phyloP scores from a whole-genome alignment of 1,140 invertebrate species.

The Pseudachorutes palmiensis region DNA sequence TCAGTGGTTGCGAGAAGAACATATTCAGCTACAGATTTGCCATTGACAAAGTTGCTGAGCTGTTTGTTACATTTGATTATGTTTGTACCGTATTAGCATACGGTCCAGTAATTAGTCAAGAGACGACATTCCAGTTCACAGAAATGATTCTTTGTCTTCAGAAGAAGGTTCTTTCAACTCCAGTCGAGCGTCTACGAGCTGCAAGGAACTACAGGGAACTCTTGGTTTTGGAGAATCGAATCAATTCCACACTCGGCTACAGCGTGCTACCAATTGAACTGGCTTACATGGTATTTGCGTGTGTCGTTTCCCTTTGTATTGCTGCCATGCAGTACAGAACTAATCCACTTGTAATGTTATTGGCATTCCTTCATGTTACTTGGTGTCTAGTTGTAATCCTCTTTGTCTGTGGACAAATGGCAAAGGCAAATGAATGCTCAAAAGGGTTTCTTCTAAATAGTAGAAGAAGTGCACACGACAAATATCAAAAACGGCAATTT shows the following conservation, averaged over 20 bases:
- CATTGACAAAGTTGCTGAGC: not conserved
- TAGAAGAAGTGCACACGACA: not conserved
- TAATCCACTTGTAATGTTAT: not conserved
- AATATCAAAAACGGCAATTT: not conserved
- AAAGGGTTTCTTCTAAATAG: too few relatives aligned
- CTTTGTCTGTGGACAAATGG: not conserved
- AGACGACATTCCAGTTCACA: not conserved
- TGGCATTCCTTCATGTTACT: not conserved
- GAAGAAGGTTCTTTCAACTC: not conserved
- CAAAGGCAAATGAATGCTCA: not conserved
- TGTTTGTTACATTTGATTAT: not conserved
- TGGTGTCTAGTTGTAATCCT: not conserved
- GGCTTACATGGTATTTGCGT: not conserved
- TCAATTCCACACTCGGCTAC: not conserved
- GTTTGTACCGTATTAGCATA: not conserved
- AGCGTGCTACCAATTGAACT: not conserved
- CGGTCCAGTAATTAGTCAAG: not conserved
- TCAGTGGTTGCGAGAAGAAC: not conserved
- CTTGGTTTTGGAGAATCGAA: not conserved
- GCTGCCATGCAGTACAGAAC: not conserved
- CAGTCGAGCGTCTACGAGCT: not conserved
- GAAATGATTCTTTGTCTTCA: not conserved
- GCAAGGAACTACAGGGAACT: not conserved
- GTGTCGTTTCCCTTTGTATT: not conserved
- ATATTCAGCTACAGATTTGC: not conserved